Conservation (phyloP, 2,888 invertebrate genomes). For the Embidobia sp. region DNA sequence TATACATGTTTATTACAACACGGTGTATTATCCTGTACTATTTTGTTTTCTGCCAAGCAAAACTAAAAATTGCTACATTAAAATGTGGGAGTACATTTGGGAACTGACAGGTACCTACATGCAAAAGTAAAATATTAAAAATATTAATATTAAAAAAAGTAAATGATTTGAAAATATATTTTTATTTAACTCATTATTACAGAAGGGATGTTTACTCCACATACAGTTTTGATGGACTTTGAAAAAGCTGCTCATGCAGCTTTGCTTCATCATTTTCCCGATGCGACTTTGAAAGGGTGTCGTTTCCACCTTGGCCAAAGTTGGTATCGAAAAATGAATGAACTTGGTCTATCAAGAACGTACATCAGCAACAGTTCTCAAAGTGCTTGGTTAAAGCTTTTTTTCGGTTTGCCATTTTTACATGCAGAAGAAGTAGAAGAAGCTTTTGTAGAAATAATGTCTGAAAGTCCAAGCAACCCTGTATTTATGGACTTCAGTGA, state of each 20-base stretch:
- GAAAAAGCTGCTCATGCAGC: conserved; percentile 1
- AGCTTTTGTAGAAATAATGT: conserved; percentile 5
- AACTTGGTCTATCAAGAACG: conserved; percentile 6
- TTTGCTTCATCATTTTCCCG: conserved; percentile 10
- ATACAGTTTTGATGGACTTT: not conserved
- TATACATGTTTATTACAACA: conserved; percentile 2
- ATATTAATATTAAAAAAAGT: no score
- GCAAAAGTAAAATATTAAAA: no score
- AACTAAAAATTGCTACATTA: not conserved
- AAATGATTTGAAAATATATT: no score
- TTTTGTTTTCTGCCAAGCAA: conserved; percentile 13
- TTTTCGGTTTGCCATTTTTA: conserved; percentile 20
- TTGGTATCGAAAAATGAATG: conserved; percentile 22
- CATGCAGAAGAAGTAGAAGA: not conserved
- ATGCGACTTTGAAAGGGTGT: conserved; percentile 4
- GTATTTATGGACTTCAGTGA: conserved; percentile 1
- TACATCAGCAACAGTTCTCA: not conserved
- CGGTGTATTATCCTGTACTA: not conserved
- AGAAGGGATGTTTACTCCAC: not conserved
- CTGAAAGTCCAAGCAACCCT: not conserved
- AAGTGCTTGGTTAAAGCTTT: conserved; percentile 17
- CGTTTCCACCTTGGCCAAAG: conserved; percentile 2
- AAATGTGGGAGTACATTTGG: conserved; percentile 1
- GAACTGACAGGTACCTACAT: conserved; percentile 3
- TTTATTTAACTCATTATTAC: no score